Evolutionary conservation across 1,140 invertebrate species (phyloP).

Genomic region (Drosophila mauritiana): DNA sequence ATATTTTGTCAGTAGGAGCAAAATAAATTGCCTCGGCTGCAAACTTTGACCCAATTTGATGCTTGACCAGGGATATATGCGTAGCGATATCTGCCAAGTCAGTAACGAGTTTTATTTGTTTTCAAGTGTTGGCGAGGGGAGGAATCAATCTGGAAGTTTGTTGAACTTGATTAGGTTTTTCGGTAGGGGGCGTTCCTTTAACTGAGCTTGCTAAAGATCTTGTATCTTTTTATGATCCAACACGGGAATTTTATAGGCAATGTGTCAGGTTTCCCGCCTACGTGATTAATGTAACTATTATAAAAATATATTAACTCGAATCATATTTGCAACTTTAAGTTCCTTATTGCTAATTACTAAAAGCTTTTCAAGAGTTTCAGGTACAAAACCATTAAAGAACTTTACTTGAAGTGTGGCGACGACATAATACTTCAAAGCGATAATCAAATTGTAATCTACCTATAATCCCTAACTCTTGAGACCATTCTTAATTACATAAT

Average conservation of each 20-base stretch:
- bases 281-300: not conserved
- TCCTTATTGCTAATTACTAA: too few relatives aligned
- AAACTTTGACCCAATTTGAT: constrained; percentile 53
- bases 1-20: constrained; percentile 46
- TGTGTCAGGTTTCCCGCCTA: constrained; percentile 4
- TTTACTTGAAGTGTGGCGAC: not conserved
- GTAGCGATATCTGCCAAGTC: constrained; percentile 36
- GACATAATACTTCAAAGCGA: not conserved
- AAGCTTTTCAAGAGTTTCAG: too few relatives aligned
- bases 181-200: constrained; percentile 22
- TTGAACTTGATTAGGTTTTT: constrained; percentile 46
- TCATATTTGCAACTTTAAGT: too few relatives aligned
- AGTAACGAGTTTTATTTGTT: constrained; percentile 38
- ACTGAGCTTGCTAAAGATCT: constrained; percentile 12
- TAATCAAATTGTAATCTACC: constrained; percentile 25
- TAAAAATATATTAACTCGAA: too few relatives aligned
- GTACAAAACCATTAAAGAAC: too few relatives aligned
- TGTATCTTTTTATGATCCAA: constrained; percentile 1
- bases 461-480: constrained; percentile 8
- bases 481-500: constrained; percentile 63
- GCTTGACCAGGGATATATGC: constrained; percentile 18
- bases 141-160: constrained; percentile 21
- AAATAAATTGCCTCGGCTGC: constrained; percentile 40
- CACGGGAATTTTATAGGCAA: constrained; percentile 16
- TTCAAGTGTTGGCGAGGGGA: not conserved